phyloP scores from a whole-genome alignment of 1,140 invertebrate genomes.

The Periplaneta americana region DNA sequence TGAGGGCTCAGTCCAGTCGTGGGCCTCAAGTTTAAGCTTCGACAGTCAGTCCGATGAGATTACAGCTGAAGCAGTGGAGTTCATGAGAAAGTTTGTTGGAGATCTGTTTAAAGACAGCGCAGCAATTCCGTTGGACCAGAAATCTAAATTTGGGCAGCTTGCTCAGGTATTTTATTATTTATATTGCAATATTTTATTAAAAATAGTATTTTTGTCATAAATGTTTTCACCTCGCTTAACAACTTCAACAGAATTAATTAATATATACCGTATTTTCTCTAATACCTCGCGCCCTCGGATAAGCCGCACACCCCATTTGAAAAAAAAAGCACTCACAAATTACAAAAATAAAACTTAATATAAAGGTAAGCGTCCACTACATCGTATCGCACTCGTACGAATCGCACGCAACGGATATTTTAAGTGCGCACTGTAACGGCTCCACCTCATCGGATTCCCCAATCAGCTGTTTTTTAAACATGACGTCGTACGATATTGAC shows the following conservation, averaged over 20 bases:
- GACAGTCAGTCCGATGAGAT: constrained; percentile 64
- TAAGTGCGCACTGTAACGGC: too few relatives aligned
- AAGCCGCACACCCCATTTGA: too few relatives aligned
- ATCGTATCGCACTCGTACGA: too few relatives aligned
- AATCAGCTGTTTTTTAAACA: too few relatives aligned
- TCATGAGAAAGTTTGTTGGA: constrained; percentile 67
- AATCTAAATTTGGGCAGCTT: constrained; percentile 60
- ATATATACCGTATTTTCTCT: background rate
- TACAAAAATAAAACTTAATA: too few relatives aligned
- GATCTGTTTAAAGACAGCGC: constrained; percentile 54
- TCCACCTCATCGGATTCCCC: too few relatives aligned
- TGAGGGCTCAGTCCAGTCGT: constrained; percentile 63
- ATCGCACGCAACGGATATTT: too few relatives aligned
- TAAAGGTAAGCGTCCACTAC: too few relatives aligned
- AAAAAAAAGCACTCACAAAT: too few relatives aligned
- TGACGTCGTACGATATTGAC: too few relatives aligned
- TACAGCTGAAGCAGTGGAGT: constrained; percentile 50
- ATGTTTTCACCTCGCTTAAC: too few relatives aligned
- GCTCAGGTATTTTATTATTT: constrained; percentile 38
- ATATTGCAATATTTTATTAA: background rate
- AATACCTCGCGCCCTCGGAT: too few relatives aligned
- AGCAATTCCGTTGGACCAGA: constrained; percentile 53
- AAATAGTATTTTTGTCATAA: background rate
- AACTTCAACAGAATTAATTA: background rate
- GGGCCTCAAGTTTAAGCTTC: constrained; percentile 63